Percentiles rank a stretch among this genome's conserved stretches.
phyloP scores from a whole-genome alignment of 1,140 invertebrate species.

The Cyrtorhinus lividipennis region DNA sequence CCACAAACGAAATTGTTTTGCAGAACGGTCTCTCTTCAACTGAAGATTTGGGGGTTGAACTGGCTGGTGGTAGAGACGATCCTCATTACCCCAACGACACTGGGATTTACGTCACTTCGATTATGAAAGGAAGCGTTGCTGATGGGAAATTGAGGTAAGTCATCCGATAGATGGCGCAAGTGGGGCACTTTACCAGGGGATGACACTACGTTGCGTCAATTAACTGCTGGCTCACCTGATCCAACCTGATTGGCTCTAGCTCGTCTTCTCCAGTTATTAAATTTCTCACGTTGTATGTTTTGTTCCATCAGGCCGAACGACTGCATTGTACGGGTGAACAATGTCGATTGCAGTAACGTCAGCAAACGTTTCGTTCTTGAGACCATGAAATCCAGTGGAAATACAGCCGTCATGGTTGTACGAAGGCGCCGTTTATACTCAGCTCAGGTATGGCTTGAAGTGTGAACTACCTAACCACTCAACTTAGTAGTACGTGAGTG shows the following conservation, averaged over 20 bases:
- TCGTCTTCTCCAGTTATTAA: too few relatives aligned
- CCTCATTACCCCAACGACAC: conserved; percentile 66
- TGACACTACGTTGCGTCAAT: too few relatives aligned
- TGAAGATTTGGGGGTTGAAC: conserved; percentile 65
- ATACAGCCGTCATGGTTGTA: conserved; percentile 45
- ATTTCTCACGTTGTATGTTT: too few relatives aligned
- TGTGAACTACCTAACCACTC: too few relatives aligned
- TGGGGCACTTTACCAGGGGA: too few relatives aligned
- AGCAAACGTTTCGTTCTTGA: conserved; percentile 56
- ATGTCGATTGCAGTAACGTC: conserved; percentile 56
- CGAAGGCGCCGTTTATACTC: conserved; percentile 36
- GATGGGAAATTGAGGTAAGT: conserved; percentile 71
- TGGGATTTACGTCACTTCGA: conserved; percentile 62
- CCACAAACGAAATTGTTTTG: too few relatives aligned
- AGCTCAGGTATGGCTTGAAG: conserved; percentile 28
- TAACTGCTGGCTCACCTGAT: background rate
- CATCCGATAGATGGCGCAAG: too few relatives aligned
- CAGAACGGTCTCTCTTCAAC: conserved; percentile 43
- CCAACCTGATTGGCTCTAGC: too few relatives aligned
- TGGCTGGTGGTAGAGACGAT: conserved; percentile 69
- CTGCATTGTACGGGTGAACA: conserved; percentile 62
- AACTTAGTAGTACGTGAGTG: too few relatives aligned
- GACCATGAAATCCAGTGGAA: conserved; percentile 43
- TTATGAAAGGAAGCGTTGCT: conserved; percentile 62
- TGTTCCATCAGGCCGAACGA: conserved; percentile 60